Evolutionary conservation across 2,888 invertebrate genomes (phyloP).

Genomic region (Allacma fusca): DNA sequence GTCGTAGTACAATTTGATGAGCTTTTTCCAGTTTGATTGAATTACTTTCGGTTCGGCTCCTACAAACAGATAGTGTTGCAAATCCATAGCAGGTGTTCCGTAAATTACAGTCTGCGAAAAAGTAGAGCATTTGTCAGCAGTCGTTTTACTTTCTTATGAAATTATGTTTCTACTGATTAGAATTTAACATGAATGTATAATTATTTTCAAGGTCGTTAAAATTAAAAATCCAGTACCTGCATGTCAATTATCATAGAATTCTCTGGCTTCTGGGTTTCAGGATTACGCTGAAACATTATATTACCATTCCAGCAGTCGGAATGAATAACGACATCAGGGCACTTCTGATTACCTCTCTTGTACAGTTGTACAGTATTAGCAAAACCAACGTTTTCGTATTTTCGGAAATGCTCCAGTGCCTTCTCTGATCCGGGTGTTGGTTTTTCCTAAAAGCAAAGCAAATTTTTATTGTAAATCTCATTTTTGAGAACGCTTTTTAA

Average conservation of each 20-base stretch:
- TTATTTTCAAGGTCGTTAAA: not conserved
- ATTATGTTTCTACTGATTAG: too few species aligned
- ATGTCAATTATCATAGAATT: not conserved
- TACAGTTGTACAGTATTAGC: not conserved
- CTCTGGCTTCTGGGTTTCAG: too few species aligned
- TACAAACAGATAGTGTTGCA: not conserved
- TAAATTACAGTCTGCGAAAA: not conserved
- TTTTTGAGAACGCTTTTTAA: too few species aligned
- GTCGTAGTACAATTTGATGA: not conserved
- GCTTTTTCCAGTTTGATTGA: not conserved
- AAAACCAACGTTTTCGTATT: not conserved
- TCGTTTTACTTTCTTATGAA: not conserved
- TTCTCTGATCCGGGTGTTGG: not conserved
- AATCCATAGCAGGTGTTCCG: not conserved
- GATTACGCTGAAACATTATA: not conserved
- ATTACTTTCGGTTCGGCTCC: not conserved
- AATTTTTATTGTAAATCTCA: too few species aligned
- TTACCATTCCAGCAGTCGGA: not conserved
- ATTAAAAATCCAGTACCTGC: not conserved
- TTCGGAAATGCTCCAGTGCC: not conserved
- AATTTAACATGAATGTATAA: not conserved
- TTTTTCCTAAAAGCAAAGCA: not conserved
- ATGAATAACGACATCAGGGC: constrained; percentile 7
- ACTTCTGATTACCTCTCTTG: not conserved
- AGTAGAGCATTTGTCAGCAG: not conserved